A percentile compares a stretch with the other conserved stretches of the same genome.
Evolutionary conservation across 2,888 invertebrate genomes (phyloP).

Genomic region (Diaphora mendica): DNA sequence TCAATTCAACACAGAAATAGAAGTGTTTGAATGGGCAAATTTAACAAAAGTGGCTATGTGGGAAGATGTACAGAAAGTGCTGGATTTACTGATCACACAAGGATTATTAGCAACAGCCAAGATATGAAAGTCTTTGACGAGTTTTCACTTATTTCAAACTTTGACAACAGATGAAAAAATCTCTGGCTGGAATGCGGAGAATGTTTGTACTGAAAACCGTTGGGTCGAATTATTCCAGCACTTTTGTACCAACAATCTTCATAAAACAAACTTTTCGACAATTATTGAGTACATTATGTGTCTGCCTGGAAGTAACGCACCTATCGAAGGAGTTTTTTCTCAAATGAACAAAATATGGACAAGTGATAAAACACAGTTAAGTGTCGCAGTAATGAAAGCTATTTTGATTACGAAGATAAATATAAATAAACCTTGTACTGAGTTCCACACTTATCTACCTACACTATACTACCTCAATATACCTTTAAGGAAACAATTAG

Average conservation of each 20-base stretch:
- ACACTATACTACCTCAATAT: too few relatives aligned
- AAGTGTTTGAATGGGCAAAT: too few relatives aligned
- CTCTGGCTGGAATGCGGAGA: constrained; percentile 44
- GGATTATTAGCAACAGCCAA: too few relatives aligned
- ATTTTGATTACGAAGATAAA: constrained; percentile 3
- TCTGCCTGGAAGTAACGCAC: constrained; percentile 26
- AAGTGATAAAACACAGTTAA: constrained; percentile 41
- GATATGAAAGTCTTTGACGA: too few relatives aligned
- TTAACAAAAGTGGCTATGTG: too few relatives aligned
- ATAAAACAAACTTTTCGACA: constrained; percentile 27
- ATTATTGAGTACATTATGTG: constrained; percentile 33
- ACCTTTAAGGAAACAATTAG: too few relatives aligned
- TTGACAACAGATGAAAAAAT: constrained; percentile 25
- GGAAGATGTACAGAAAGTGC: too few relatives aligned
- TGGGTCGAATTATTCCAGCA: constrained; percentile 32
- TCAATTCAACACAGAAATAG: too few relatives aligned
- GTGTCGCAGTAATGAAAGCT: constrained; percentile 40
- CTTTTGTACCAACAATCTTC: constrained; percentile 30
- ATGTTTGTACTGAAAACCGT: constrained; percentile 51
- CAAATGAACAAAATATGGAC: constrained; percentile 34
- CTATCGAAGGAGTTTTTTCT: constrained; percentile 29
- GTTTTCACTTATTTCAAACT: constrained; percentile 15
- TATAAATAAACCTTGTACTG: neutral
- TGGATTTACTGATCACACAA: too few relatives aligned
- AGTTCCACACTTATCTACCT: neutral